Evolutionary conservation across 2,113 vertebrate genomes (phyloP), one percentile per base, ranked within the genome.

Genomic region (Spheniscus mendiculus): DNA sequence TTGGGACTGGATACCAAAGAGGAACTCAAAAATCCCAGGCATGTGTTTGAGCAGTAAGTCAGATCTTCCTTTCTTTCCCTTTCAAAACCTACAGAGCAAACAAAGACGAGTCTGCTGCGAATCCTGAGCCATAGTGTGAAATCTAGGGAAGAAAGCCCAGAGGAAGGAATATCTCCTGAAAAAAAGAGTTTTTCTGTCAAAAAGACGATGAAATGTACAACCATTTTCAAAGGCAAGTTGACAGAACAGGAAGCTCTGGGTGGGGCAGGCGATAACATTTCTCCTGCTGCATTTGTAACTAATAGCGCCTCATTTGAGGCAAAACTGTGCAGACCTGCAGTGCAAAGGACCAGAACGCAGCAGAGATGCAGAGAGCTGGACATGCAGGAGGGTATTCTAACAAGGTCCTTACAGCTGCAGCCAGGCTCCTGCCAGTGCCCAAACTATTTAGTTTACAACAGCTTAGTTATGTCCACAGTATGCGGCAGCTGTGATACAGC

Each of bases 91-190:
- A 50, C 93, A 99, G 99, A 98, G 69, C 97, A 98, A 77, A 98
- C 98, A 63, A 98, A 90, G 86, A 98, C 98, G 3, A 98, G 98
- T 78, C 93, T 98, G 66, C 98, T 98, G 50, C 95, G 97, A 86
- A 97, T 96, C 42, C 92, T 94, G 72, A 96, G 78, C 45, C 84
- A 66, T 20, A 56, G 44, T 40, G 55, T 74, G 65, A 96, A 93
- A 73, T 47, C 90, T 44, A 72, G 69, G 69, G 94, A 95, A 73
- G 65, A 85, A 81, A 81, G 58, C 52, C 49, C 71, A 83, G 87
- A 97, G 65, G 76, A 92, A 63, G 90, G 90, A 84, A 12, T 36
- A 82, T 94, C 96, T 59, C 74, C 91, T 25, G 96, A 94, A 92
- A 95, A 93, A 63, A 95, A 76, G 85, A 53, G 72, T 4, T 87